phyloP scores from a whole-genome alignment of 2,113 vertebrate species.

The Sylvietta virens region DNA sequence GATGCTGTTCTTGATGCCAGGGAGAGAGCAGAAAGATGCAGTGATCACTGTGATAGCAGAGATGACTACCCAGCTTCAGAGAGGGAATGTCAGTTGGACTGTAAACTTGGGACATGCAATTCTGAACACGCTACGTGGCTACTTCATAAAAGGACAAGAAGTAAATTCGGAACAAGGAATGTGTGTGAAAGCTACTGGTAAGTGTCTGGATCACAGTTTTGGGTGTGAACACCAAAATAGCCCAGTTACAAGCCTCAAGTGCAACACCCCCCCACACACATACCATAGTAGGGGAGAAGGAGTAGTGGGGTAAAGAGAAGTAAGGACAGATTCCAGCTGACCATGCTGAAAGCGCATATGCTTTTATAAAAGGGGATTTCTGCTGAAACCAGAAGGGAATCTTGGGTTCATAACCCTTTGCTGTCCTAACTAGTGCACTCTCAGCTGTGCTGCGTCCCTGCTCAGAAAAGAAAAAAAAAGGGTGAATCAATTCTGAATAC shows the following conservation, averaged over 20 bases:
- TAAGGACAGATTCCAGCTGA: not conserved
- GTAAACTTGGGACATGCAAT: not conserved
- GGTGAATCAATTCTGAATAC: not conserved
- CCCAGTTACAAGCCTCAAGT: not conserved
- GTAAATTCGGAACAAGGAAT: not conserved
- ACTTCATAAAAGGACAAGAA: not conserved
- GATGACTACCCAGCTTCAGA: not conserved
- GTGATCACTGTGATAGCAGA: fast-evolving
- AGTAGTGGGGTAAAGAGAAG: not conserved
- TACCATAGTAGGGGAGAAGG: not conserved
- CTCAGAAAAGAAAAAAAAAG: not conserved
- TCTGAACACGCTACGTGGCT: not conserved
- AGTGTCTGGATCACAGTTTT: not conserved
- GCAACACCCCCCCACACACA: fast-evolving
- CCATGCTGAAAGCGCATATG: fast-evolving
- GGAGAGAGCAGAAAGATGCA: not conserved
- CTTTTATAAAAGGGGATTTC: not conserved
- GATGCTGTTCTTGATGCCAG: not conserved
- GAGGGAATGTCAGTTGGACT: not conserved
- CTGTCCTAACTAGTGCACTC: not conserved
- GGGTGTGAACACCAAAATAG: not conserved
- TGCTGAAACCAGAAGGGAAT: not conserved
- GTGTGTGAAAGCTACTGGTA: not conserved
- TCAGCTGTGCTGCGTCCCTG: not conserved
- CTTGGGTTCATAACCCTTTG: fast-evolving